These are phyloP conservation scores for Tympanuchus pallidicinctus DNA, from an alignment of 2,113 vertebrate species.

Conservation along the genomic window DNA sequence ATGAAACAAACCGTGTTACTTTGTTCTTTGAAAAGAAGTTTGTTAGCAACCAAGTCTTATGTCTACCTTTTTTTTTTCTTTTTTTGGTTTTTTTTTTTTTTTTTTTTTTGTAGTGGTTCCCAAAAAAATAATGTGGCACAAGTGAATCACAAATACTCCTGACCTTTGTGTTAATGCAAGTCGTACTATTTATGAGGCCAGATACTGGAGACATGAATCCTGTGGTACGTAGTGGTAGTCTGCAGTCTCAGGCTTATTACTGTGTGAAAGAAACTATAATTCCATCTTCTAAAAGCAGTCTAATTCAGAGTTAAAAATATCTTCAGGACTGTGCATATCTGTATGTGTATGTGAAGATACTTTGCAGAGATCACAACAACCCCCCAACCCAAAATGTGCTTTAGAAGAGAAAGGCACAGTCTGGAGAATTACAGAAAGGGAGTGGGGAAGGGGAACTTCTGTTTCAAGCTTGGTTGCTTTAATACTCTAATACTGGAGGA, in stretches of 20 bases:
- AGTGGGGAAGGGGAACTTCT: not conserved
- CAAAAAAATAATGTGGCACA: not conserved
- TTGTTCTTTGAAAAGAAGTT: conserved; percentile 13
- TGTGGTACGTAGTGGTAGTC: not conserved
- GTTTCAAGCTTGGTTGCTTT: not conserved
- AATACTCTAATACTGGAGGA: not conserved
- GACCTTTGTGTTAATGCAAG: conserved; percentile 19
- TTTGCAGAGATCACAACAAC: not conserved
- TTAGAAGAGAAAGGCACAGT: not conserved
- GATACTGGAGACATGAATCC: not conserved
- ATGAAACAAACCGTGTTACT: not conserved
- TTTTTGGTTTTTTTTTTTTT: not conserved
- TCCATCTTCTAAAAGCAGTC: not conserved
- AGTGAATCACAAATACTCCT: conserved; percentile 23
- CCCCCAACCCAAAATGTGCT: not conserved
- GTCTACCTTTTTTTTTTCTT: not conserved
- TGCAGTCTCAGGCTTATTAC: not conserved
- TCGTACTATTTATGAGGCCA: conserved; percentile 6
- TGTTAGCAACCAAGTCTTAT: not conserved
- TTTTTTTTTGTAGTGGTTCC: not conserved
- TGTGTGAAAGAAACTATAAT: not conserved
- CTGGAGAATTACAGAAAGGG: not conserved
- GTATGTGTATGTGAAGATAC: not conserved
- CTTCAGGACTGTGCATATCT: not conserved
- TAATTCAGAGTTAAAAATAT: not conserved